Percentiles rank a stretch among this genome's conserved stretches.
Conservation (phyloP, 2,113 vertebrate genomes). For the Ondatra zibethicus region DNA sequence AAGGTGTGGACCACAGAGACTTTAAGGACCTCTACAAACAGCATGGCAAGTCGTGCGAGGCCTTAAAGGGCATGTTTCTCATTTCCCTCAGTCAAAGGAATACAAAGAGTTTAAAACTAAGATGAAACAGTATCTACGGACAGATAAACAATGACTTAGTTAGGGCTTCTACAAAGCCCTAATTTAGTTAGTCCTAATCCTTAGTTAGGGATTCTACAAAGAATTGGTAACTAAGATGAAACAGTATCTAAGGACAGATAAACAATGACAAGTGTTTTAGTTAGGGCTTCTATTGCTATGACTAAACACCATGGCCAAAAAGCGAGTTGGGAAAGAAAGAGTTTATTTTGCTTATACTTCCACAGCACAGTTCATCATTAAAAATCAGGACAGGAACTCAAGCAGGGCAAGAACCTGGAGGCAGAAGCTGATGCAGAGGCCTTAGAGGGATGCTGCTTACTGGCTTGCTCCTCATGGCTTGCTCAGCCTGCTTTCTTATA, state of each 20-base stretch:
- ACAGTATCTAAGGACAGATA: not conserved
- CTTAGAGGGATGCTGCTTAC: not conserved
- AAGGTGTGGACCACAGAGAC: not conserved
- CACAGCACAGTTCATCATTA: not conserved
- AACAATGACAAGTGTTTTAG: not conserved
- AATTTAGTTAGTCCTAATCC: not conserved
- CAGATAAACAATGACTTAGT: slow-evolving; percentile 15
- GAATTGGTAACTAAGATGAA: not conserved
- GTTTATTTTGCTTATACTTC: not conserved
- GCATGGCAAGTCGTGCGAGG: not conserved
- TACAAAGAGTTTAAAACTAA: not conserved
- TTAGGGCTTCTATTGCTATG: not conserved
- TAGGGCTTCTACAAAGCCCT: not conserved
- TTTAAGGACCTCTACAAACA: not conserved
- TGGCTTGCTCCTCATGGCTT: not conserved
- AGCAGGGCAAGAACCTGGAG: not conserved
- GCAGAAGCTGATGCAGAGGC: not conserved
- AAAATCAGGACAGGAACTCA: not conserved
- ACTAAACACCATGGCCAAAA: not conserved
- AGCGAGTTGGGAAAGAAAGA: not conserved
- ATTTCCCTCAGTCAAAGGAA: not conserved
- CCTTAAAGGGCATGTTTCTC: not conserved
- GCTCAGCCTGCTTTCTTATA: not conserved
- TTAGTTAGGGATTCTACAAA: too few relatives aligned
- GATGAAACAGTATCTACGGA: not conserved